These are phyloP conservation scores for Mionectes macconnelli DNA, from an alignment of 2,113 vertebrate genomes.

Conservation along the genomic window DNA sequence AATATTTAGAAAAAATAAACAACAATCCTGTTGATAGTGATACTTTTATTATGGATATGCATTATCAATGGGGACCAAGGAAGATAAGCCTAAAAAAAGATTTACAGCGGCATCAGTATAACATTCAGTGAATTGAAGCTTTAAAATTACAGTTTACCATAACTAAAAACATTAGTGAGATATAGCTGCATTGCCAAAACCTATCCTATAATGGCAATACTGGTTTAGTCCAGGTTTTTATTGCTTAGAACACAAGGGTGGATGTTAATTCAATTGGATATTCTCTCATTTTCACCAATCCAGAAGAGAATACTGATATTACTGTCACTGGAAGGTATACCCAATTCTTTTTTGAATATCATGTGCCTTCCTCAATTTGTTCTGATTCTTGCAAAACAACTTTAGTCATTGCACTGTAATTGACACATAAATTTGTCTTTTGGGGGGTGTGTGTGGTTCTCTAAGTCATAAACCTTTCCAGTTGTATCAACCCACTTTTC, in stretches of 20 bases:
- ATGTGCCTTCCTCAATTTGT: neutral
- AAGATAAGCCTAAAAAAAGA: neutral
- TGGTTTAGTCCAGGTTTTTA: neutral
- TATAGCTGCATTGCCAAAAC: neutral
- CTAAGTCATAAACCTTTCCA: neutral
- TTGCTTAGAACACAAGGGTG: neutral
- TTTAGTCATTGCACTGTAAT: neutral
- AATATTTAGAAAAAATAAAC: neutral
- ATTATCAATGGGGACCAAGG: neutral
- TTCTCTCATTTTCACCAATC: neutral
- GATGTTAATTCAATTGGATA: neutral
- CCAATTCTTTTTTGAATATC: neutral
- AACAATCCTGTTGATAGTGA: neutral
- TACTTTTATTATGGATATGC: neutral
- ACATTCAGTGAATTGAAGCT: neutral
- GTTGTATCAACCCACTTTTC: neutral
- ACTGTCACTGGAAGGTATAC: neutral
- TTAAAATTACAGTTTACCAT: neutral
- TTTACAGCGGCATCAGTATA: neutral
- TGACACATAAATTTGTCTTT: neutral
- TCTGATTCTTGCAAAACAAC: neutral
- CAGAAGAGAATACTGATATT: neutral
- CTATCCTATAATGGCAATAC: neutral
- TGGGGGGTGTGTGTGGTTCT: accelerated
- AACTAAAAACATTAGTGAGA: neutral